Conservation (phyloP, 2,113 vertebrate genomes). For the Leucoraja erinaceus region DNA sequence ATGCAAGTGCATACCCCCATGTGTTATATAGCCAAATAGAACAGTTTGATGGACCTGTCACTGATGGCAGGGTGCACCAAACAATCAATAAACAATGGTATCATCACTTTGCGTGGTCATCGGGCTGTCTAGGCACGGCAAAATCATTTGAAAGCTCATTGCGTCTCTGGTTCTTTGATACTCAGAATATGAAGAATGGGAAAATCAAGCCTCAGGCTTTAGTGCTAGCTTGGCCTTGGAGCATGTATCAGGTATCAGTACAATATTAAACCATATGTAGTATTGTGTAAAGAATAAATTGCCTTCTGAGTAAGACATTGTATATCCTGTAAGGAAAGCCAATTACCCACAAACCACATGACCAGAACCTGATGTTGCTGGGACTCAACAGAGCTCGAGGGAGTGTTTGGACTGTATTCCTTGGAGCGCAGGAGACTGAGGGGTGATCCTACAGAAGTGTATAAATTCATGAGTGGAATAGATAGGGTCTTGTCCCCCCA, state of each 20-base stretch:
- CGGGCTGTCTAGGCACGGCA: not conserved
- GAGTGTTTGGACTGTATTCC: too few relatives aligned
- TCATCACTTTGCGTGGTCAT: not conserved
- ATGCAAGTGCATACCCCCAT: not conserved
- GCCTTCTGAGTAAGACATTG: not conserved
- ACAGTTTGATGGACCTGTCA: not conserved
- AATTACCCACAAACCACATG: not conserved
- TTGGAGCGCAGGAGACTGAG: too few relatives aligned
- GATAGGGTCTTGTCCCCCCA: too few relatives aligned
- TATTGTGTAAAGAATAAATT: not conserved
- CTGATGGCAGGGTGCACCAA: not conserved
- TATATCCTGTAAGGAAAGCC: not conserved
- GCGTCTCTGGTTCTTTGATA: not conserved
- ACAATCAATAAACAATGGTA: not conserved
- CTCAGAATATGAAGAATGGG: not conserved
- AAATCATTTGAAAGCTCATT: not conserved
- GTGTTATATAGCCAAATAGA: not conserved
- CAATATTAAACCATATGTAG: not conserved
- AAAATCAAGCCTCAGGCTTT: not conserved
- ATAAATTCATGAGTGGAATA: too few relatives aligned
- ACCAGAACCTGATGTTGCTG: too few relatives aligned
- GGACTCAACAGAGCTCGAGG: too few relatives aligned
- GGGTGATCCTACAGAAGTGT: too few relatives aligned
- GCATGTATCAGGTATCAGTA: not conserved
- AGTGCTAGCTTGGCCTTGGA: not conserved